Base-by-base conservation (phyloP, 1,140 invertebrate genomes). In the Teleogryllus occipitalis region DNA sequence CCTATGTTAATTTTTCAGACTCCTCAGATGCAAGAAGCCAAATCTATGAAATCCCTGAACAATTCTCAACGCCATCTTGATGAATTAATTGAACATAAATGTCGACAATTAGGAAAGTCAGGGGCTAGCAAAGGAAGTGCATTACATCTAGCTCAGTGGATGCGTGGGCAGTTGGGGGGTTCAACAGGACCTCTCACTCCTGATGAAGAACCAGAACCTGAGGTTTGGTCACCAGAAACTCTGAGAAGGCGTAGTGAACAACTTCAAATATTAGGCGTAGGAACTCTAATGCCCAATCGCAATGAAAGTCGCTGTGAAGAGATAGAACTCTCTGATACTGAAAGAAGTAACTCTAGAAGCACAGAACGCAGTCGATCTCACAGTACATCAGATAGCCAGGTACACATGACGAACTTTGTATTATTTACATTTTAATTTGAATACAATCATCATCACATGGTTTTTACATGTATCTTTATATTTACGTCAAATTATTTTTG, bases 71-170 rank as follows among this genome's bases (percentile, higher is more conserved):
- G 80, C 8, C 80, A 81, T 18, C 74, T 90, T 74, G 88, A 89
- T 81, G 86, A 89, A 81, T 82, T 90, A 72, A 90, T 90, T 79
- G 90, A 90, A 81, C 88, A 89, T 81, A 88, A 89, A 79, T 90
- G 90, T 82, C 88, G 89, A 76, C 89, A 89, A 77, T 83, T 90
- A 27, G 88, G 89, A 79, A 90, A 90, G 83, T 84, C 87, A 74
- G 84, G 88, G 82, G 85, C 89, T 84, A 87, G 89, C 85, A 90
- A 88, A 83, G 88, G 89, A 80, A 88, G 90, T 81, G 88, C 90
- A 54, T 82, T 92, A 81, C 92, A 94, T 83, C 84, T 93, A 74
- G 91, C 92, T 73, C 90, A 92, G 82, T 93, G 93, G 93, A 93
- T 94, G 88, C 90, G 88, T 74, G 89, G 90, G 75, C 87, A 90